These are phyloP conservation scores for Limnephilus lunatus DNA, from an alignment of 2,888 invertebrate species.

Conservation along the genomic window DNA sequence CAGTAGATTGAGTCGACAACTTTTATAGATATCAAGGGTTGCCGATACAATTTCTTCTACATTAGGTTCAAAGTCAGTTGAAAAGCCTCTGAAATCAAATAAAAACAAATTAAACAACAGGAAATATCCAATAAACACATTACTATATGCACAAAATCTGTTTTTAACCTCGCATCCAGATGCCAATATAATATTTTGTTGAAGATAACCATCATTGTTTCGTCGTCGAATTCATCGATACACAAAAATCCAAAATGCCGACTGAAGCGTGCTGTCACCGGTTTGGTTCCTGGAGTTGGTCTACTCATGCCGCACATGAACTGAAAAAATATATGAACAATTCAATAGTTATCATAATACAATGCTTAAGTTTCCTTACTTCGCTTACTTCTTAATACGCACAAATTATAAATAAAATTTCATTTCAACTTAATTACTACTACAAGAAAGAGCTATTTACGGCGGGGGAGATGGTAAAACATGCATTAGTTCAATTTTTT, in stretches of 20 bases:
- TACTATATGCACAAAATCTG: not conserved
- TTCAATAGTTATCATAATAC: not conserved
- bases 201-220: conserved; percentile 90
- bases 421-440: no score
- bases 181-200: conserved; percentile 96
- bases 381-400: no score
- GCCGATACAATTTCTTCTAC: conserved; percentile 92
- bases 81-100: conserved; percentile 85
- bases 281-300: conserved; percentile 88
- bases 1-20: conserved; percentile 87
- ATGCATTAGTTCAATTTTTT: no score
- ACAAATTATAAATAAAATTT: no score
- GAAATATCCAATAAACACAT: not conserved
- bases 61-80: conserved; percentile 95
- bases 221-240: conserved; percentile 93
- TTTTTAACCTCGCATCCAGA: conserved; percentile 88
- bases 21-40: conserved; percentile 91
- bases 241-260: conserved; percentile 91
- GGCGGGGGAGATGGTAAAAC: no score
- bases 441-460: no score
- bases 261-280: conserved; percentile 90
- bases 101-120: not conserved
- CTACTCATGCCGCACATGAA: conserved; percentile 92
- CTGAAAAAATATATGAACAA: conserved; percentile 67
- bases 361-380: not conserved